Evolutionary conservation across 2,797 vertebrate genomes (phyloP).

Genomic region (Naso thynnoides): DNA sequence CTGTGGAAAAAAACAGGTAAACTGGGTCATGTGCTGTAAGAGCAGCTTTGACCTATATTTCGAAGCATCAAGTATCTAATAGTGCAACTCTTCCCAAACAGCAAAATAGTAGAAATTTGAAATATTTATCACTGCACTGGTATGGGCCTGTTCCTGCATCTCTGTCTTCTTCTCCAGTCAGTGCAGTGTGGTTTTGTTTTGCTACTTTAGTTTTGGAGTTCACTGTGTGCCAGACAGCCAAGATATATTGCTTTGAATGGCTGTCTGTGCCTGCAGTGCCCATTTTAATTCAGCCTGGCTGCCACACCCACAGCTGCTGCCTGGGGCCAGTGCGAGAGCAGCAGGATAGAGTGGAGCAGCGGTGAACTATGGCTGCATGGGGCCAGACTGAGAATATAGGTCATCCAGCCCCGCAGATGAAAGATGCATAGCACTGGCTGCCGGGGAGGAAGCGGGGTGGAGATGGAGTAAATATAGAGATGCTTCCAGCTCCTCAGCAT

Average conservation of each 20-base stretch:
- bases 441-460: slow-evolving; percentile 61
- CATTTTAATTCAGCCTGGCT: slow-evolving; percentile 62
- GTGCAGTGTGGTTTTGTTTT: slow-evolving; percentile 46
- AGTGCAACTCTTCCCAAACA: slow-evolving; percentile 53
- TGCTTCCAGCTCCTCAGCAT: slow-evolving; percentile 59
- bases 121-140: slow-evolving; percentile 62
- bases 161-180: slow-evolving; percentile 19
- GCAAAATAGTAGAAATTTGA: slow-evolving; percentile 23
- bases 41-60: slow-evolving; percentile 77
- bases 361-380: slow-evolving; percentile 58
- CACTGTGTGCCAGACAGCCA: slow-evolving; percentile 33
- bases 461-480: slow-evolving; percentile 77
- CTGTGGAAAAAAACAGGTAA: slow-evolving; percentile 66
- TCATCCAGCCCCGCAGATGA: slow-evolving; percentile 72
- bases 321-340: slow-evolving; percentile 48
- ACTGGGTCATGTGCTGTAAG: slow-evolving; percentile 70
- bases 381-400: slow-evolving; percentile 79
- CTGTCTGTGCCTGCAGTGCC: slow-evolving; percentile 46
- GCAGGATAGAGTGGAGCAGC: slow-evolving; percentile 48
- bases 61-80: slow-evolving; percentile 37
- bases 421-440: slow-evolving; percentile 74
- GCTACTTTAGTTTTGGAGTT: slow-evolving; percentile 45
- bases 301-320: slow-evolving; percentile 72
- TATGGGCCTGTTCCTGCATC: slow-evolving; percentile 17
- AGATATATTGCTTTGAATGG: slow-evolving; percentile 54